Evolutionary conservation across 1,140 invertebrate species (phyloP).

Genomic region (Wasmannia auropunctata): DNA sequence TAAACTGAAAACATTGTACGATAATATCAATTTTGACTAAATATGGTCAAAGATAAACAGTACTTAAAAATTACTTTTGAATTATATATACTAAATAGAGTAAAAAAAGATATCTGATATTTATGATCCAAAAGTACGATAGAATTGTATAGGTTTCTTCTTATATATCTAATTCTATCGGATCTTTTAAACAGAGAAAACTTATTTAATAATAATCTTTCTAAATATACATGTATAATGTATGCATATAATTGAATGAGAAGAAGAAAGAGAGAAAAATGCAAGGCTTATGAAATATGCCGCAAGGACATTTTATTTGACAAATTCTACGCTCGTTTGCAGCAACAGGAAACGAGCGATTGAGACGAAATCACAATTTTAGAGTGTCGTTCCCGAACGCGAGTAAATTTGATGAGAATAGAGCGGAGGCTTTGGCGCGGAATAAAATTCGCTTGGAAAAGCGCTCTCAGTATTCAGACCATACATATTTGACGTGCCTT

Average conservation of each 20-base stretch:
- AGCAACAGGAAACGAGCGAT: not conserved
- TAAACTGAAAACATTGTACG: too few species aligned
- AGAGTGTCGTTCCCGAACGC: not conserved
- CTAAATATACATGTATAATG: too few species aligned
- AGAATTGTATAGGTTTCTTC: too few species aligned
- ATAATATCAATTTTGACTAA: too few species aligned
- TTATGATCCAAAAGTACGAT: too few species aligned
- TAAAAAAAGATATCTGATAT: too few species aligned
- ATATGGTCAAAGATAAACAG: too few species aligned
- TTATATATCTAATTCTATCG: too few species aligned
- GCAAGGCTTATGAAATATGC: not conserved
- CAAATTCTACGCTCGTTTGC: not conserved
- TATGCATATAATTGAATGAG: not conserved
- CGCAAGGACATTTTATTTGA: not conserved
- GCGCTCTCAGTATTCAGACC: constrained; percentile 22
- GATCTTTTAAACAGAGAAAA: too few species aligned
- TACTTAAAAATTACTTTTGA: too few species aligned
- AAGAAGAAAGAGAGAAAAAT: not conserved
- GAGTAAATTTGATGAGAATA: constrained; percentile 47
- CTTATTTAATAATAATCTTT: too few species aligned
- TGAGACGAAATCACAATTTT: not conserved
- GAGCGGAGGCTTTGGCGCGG: not conserved
- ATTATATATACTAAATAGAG: too few species aligned
- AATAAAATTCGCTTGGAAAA: constrained; percentile 45
- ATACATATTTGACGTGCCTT: constrained; percentile 59